Conservation (phyloP, 2,888 invertebrate species). For the Timema cristinae region DNA sequence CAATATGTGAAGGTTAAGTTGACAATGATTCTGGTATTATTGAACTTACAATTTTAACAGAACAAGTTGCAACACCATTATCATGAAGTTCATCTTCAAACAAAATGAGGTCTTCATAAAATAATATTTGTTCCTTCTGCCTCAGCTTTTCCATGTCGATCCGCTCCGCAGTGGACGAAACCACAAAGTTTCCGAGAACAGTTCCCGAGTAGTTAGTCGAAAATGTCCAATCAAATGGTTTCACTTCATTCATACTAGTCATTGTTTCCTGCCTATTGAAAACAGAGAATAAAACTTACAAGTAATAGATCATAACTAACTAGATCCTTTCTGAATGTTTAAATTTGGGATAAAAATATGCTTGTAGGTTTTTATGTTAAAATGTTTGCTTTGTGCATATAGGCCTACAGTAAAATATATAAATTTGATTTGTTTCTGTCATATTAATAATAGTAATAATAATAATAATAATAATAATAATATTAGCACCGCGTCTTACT, state of each 20-base stretch:
- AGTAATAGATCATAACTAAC: too few species aligned
- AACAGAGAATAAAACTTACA: conserved; percentile 27
- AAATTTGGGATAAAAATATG: too few species aligned
- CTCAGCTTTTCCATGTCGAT: conserved; percentile 87
- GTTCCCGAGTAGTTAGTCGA: conserved; percentile 89
- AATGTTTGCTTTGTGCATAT: too few species aligned
- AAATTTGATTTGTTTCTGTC: too few species aligned
- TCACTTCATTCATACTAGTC: conserved; percentile 62
- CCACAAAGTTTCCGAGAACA: conserved; percentile 54
- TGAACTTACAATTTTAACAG: conserved; percentile 85
- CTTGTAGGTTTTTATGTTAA: too few species aligned
- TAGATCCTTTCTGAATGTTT: too few species aligned
- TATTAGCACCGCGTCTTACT: too few species aligned
- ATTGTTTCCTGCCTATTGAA: conserved; percentile 60
- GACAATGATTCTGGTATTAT: not conserved
- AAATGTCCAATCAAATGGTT: conserved; percentile 97
- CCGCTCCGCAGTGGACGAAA: conserved; percentile 63
- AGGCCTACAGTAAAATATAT: too few species aligned
- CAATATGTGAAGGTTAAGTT: too few species aligned
- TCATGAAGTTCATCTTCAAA: conserved; percentile 99
- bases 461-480: too few species aligned
- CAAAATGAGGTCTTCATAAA: conserved; percentile 88
- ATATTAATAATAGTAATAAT: too few species aligned
- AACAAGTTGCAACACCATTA: conserved; percentile 87
- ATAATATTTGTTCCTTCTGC: conserved; percentile 84